Base-by-base conservation (phyloP, 2,888 invertebrate species). In the Megaustenia siamemsis region DNA sequence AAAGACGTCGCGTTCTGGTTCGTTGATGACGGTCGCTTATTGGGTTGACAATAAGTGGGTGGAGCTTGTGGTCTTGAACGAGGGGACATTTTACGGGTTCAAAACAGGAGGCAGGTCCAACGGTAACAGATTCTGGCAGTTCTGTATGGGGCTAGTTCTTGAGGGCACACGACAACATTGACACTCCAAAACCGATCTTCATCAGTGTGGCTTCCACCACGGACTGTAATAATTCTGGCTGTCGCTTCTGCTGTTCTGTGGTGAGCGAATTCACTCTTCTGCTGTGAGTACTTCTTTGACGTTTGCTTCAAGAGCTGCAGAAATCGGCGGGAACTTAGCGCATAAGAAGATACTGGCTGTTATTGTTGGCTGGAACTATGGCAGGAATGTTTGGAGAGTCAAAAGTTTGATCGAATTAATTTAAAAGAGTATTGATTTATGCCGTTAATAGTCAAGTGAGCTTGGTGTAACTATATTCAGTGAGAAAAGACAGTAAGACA, bases 81-180 rank as follows among this genome's bases (percentile, higher is more conserved):
- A 53, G 5, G 8, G n/a, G 77, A 21, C 1, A 38, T 4, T 43
- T 12, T 21, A 15, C 35, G 12, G 32, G 24, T 18, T 15, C 21
- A 5, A 40, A 63, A 3, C n/a, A 6, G 43, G 21, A 63, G 69
- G 53, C 69, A 38, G 69, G 49, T 18, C 80, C 35, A 69, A 49
- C 69, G 69, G 63, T 24, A 78, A 38, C 75, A 77, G n/a, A 18
- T 5, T 43, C 38, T 79, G 78, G 28, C 78, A 79, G 43, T 68
- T 60, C 43, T n/a, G 80, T 69, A 49, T 80, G 68, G 80, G 28
- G 68, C 24, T 68, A 15, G 80, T 80, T 68, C 24, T 18, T 68
- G 53, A 24, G 0, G 68, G 32, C 73, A 75, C 73, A 75, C 82
- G 68, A 63, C 56, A 5, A 60, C 32, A 43, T 56, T 24, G 73